Evolutionary conservation across 1,140 invertebrate genomes (phyloP).

Genomic region (Phthorimaea operculella): DNA sequence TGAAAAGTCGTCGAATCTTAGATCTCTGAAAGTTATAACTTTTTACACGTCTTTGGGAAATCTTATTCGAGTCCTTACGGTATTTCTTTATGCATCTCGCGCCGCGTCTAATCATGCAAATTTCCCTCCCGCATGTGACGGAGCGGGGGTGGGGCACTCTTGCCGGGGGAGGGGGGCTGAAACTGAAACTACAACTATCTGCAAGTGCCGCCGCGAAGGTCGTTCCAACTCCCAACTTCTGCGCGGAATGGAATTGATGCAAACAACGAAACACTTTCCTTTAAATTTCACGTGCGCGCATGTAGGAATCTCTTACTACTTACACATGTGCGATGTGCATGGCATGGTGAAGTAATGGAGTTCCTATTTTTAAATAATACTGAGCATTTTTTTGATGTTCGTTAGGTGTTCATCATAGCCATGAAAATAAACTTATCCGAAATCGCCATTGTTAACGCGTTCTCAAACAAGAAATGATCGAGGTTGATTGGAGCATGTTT

Average conservation of each 20-base stretch:
- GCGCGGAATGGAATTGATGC: constrained; percentile 47
- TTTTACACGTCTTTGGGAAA: background rate
- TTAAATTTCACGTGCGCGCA: constrained; percentile 20
- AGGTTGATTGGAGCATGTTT: constrained; percentile 13
- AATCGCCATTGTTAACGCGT: too few species aligned
- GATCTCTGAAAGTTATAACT: too few species aligned
- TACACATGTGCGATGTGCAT: too few species aligned
- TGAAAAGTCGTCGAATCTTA: too few species aligned
- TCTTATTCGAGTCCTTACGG: background rate
- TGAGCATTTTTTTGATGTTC: too few species aligned
- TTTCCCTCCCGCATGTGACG: constrained; percentile 30
- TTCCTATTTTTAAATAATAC: too few species aligned
- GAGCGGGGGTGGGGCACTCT: too few species aligned
- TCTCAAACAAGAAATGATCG: background rate
- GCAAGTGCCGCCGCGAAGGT: constrained; percentile 48
- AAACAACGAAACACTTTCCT: constrained; percentile 55
- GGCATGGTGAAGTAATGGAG: too few species aligned
- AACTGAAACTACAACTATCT: constrained; percentile 54
- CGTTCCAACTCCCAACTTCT: constrained; percentile 49
- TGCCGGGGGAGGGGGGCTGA: constrained; percentile 37
- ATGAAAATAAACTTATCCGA: constrained; percentile 2
- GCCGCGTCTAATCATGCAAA: constrained; percentile 55
- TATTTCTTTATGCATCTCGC: constrained; percentile 31
- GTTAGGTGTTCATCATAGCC: background rate
- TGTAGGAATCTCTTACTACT: too few species aligned